These are phyloP conservation scores for Bombus haemorrhoidalis DNA, from an alignment of 1,140 invertebrate genomes.

Conservation along the genomic window DNA sequence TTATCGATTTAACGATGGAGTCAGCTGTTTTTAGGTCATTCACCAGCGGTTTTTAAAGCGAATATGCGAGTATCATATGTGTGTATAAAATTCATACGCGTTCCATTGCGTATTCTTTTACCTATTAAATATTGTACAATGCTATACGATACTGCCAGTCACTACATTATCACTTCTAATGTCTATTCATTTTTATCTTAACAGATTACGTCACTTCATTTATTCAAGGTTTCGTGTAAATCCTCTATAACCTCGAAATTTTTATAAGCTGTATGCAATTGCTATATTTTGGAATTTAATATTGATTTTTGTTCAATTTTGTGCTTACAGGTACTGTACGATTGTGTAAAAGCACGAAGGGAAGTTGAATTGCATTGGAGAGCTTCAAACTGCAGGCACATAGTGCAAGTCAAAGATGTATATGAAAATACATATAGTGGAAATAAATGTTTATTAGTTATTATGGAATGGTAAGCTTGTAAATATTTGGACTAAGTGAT, in stretches of 20 bases:
- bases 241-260: not conserved
- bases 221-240: conserved; percentile 6
- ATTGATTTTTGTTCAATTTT: not conserved
- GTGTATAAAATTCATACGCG: not conserved
- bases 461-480: conserved; percentile 96
- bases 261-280: not conserved
- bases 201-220: conserved; percentile 16
- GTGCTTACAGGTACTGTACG: conserved; percentile 90
- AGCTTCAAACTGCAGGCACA: conserved; percentile 94
- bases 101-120: not conserved
- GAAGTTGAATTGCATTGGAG: conserved; percentile 98
- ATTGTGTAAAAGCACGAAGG: conserved; percentile 94
- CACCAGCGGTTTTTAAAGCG: conserved; percentile 20
- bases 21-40: conserved; percentile 45
- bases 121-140: not conserved
- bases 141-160: not conserved
- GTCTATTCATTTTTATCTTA: conserved; percentile 21
- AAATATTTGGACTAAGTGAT: not conserved
- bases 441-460: conserved; percentile 95
- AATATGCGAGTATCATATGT: not conserved
- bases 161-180: not conserved
- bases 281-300: not conserved
- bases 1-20: conserved; percentile 27
- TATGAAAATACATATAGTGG: conserved; percentile 97
- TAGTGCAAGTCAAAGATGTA: conserved; percentile 95